Base-by-base conservation (phyloP, 2,797 vertebrate species). In the Peromyscus melanophrys region DNA sequence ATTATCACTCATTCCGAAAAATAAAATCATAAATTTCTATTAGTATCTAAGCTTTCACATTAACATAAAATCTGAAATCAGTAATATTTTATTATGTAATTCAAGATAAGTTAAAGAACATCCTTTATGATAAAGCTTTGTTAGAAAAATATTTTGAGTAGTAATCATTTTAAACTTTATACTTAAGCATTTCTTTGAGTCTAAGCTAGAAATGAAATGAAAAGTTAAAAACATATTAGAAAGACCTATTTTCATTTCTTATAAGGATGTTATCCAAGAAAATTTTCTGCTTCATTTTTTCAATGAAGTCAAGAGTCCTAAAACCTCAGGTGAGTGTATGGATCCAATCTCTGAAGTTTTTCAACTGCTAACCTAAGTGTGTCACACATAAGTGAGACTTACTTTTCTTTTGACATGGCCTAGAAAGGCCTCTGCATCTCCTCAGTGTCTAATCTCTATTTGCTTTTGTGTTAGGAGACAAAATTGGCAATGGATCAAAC, bases 21-120 rank as follows among this genome's bases (percentile, higher is more conserved):
- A 81, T 46, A 75, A 61, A 59, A 94, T 75, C 1, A 55, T 37
- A 31, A 69, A 78, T 93, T 92, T 92, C 34, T 89, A 73, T 59
- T 88, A 77, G 17, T 94, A 2, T 69, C 57, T 75, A 27, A 67
- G 77, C 2, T 12, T 86, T 0, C 6, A 69, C 4, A 37, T 34
- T 25, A 29, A 23, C 40, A 37, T 31, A 63, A 75, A 75, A 31
- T 37, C 57, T n/a, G 7, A 97, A 92, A 93, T 89, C 17, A 94
- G 14, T 90, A 89, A 61, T 4, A 31, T 67, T 89, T 77, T 63
- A 27, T 23, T 92, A 65, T 81, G 1, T 71, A 85, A 73, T 46
- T 57, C 11, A 40, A 31, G 16, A n/a, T n/a, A 34, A 61, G 29
- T 37, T 4, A 81, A 94, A 88, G 6, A 77, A 19, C 8, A 76